Conservation (phyloP, 2,113 vertebrate genomes). For the Stercorarius parasiticus region DNA sequence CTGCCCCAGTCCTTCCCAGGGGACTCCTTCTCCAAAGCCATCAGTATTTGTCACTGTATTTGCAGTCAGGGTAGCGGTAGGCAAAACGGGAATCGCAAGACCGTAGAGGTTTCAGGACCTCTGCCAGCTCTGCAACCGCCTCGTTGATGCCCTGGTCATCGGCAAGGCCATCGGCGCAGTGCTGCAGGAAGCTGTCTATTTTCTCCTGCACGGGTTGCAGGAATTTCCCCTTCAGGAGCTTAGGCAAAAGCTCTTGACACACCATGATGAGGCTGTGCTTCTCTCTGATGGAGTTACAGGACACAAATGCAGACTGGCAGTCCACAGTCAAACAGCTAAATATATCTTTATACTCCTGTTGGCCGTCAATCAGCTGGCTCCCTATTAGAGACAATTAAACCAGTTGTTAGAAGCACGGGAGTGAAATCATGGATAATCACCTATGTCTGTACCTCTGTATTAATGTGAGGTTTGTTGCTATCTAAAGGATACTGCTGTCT, state of each 20-base stretch:
- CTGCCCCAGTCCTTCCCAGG: background rate
- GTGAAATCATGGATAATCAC: background rate
- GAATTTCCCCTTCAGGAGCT: slow-evolving; percentile 71
- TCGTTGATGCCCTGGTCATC: background rate
- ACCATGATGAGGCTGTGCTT: slow-evolving; percentile 76
- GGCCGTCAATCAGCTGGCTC: background rate
- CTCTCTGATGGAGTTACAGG: slow-evolving; percentile 72
- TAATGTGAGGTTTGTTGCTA: background rate
- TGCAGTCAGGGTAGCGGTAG: slow-evolving; percentile 87
- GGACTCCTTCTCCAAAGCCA: background rate
- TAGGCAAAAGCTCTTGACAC: slow-evolving; percentile 76
- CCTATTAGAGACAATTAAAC: slow-evolving; percentile 62
- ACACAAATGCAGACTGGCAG: slow-evolving; percentile 61
- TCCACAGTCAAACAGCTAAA: slow-evolving; percentile 81
- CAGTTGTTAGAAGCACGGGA: background rate
- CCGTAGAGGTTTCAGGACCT: slow-evolving; percentile 73
- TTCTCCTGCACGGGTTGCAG: slow-evolving; percentile 45
- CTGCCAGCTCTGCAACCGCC: slow-evolving; percentile 57
- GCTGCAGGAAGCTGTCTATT: slow-evolving; percentile 59
- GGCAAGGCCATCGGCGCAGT: slow-evolving; percentile 30
- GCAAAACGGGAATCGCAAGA: slow-evolving; percentile 77
- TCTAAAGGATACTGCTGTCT: background rate
- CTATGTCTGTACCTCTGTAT: background rate
- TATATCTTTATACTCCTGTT: slow-evolving; percentile 70
- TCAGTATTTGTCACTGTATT: slow-evolving; percentile 74